phyloP scores from a whole-genome alignment of 2,113 vertebrate genomes.

The Oreochromis niloticus region DNA sequence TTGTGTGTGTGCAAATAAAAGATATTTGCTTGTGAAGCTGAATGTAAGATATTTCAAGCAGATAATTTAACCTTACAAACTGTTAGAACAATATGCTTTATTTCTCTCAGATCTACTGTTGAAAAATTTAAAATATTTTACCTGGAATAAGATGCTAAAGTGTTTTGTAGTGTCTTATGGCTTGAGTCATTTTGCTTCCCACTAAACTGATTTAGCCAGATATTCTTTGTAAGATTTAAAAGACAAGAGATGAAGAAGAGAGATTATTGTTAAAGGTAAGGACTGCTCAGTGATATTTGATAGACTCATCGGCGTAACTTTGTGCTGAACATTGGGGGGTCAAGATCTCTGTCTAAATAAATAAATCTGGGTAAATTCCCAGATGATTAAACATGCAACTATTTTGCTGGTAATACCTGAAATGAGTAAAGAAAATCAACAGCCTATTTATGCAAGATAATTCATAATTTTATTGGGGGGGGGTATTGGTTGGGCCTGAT shows the following conservation, averaged over 20 bases:
- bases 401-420: too few relatives aligned
- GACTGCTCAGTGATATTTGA: background rate
- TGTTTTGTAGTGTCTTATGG: background rate
- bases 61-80: background rate
- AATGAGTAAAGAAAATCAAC: too few relatives aligned
- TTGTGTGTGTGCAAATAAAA: background rate
- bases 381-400: background rate
- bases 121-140: background rate
- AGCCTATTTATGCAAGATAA: too few relatives aligned
- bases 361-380: background rate
- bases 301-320: rapidly evolving
- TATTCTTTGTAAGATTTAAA: background rate
- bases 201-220: background rate
- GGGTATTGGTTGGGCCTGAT: too few relatives aligned
- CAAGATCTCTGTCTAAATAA: background rate
- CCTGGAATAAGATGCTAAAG: background rate
- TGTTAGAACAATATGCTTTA: background rate
- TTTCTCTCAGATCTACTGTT: background rate
- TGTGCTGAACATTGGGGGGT: background rate
- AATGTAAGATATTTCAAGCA: background rate
- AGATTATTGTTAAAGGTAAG: background rate
- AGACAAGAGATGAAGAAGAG: background rate
- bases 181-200: background rate
- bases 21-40: background rate
- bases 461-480: too few relatives aligned